These are phyloP conservation scores for Junonia oenone DNA, from an alignment of 2,888 invertebrate genomes.

Conservation along the genomic window DNA sequence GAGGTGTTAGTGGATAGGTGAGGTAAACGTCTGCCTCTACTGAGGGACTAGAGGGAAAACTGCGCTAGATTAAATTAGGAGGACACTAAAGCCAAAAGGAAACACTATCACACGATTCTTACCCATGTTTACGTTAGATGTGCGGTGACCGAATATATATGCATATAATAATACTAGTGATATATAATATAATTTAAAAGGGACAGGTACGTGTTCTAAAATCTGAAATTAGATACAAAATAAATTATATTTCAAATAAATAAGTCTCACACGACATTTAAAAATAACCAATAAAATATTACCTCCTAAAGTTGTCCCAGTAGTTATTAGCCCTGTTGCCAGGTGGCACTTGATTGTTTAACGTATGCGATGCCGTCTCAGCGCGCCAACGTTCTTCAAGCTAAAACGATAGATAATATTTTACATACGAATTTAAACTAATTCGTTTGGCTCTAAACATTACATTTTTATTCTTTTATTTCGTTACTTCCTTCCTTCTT, in stretches of 20 bases:
- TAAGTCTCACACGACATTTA: not conserved
- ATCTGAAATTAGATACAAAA: slow-evolving; percentile 65
- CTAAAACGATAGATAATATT: slow-evolving; percentile 40
- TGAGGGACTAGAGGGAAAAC: not conserved
- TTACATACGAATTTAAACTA: too few relatives aligned
- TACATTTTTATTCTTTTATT: too few relatives aligned
- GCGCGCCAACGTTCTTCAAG: slow-evolving; percentile 75
- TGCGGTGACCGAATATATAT: slow-evolving; percentile 32
- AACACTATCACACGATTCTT: slow-evolving; percentile 46
- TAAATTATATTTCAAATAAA: slow-evolving; percentile 18
- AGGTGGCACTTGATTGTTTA: slow-evolving; percentile 94
- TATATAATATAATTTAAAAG: slow-evolving; percentile 26
- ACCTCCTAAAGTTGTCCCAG: slow-evolving; percentile 96
- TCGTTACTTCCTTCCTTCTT: too few relatives aligned
- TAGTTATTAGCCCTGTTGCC: slow-evolving; percentile 95
- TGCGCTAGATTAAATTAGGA: slow-evolving; percentile 8
- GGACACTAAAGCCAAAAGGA: slow-evolving; percentile 20
- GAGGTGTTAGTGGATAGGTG: not conserved
- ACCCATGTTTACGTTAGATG: slow-evolving; percentile 39
- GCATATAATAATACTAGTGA: slow-evolving; percentile 34
- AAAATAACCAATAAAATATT: slow-evolving; percentile 34
- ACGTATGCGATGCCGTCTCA: slow-evolving; percentile 76
- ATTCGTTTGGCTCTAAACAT: too few relatives aligned
- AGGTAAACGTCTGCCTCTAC: not conserved
- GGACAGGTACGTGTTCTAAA: slow-evolving; percentile 41